Evolutionary conservation across 2,888 invertebrate genomes (phyloP).

Genomic region (Andricus quercusramuli): DNA sequence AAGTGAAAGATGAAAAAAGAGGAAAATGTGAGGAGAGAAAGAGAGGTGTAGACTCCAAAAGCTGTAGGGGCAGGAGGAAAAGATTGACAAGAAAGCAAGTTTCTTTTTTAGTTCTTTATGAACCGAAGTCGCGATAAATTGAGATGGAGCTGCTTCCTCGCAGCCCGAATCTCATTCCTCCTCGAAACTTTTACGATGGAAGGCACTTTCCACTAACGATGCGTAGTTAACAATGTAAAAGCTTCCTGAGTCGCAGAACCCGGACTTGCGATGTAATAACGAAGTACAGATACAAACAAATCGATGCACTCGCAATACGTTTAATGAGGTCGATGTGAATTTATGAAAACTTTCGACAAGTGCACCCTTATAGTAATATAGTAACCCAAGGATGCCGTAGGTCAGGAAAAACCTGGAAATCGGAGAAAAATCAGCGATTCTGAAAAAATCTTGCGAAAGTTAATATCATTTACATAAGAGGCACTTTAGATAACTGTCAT

Average conservation of each 20-base stretch:
- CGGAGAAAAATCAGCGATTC: too few relatives aligned
- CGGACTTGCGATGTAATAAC: slow-evolving; percentile 16
- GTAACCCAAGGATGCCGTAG: too few relatives aligned
- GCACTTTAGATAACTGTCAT: too few relatives aligned
- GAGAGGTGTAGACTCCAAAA: neutral
- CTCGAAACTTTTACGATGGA: slow-evolving; percentile 32
- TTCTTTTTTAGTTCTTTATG: slow-evolving; percentile 40
- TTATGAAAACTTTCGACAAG: neutral
- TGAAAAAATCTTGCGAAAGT: too few relatives aligned
- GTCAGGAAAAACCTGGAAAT: too few relatives aligned
- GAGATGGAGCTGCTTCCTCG: slow-evolving; percentile 37
- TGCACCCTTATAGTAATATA: neutral
- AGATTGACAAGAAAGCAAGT: slow-evolving; percentile 38
- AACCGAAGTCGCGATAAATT: slow-evolving; percentile 39
- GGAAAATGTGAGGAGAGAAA: neutral
- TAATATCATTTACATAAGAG: too few relatives aligned
- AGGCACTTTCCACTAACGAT: slow-evolving; percentile 32
- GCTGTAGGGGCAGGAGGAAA: slow-evolving; percentile 1
- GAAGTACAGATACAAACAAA: slow-evolving; percentile 10
- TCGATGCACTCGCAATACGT: slow-evolving; percentile 4
- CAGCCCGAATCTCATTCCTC: neutral
- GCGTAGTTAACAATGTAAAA: slow-evolving; percentile 36
- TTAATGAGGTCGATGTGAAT: neutral
- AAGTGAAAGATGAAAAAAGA: neutral
- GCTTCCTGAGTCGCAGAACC: neutral